Evolutionary conservation across 2,797 vertebrate species (phyloP), one percentile per base, ranked within the genome.

Genomic region (Alcedo quadribrachys): DNA sequence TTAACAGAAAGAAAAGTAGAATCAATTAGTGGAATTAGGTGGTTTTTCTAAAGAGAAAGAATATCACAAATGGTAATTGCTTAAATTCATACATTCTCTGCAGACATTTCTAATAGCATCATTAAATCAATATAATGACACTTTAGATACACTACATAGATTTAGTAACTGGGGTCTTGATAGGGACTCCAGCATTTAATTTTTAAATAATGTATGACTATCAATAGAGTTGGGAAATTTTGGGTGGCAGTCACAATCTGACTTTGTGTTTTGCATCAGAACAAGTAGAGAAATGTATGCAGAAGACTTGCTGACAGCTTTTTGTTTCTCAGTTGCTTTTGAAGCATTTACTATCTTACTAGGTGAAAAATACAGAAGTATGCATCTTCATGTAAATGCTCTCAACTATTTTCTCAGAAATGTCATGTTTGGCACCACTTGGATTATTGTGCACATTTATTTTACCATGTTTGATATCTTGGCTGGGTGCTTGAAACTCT

Each of bases 1-100:
- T 94, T 96, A 96, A 95, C 75, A 94, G 94, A 94, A 93, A 85
- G 60, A 92, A 78, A 96, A 96, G 93, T 93, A 94, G 83, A 95
- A 48, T 40, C 65, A 97, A 96, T 97, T 97, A 97, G 81, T 94
- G 54, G 66, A 96, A 96, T 95, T 96, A 85, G 74, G 66, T 82
- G 35, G 15, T 92, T 96, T 95, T 97, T 89, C 70, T 96, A 86
- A 28, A 0, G 1, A 92, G 79, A 94, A 96, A 79, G 30, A 81
- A 46, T 94, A 94, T 95, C 50, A 60, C 78, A 93, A 91, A 85
- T 84, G 70, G 21, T 96, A 96, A 96, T 95, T 97, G 74, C 91
- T 92, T 94, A 92, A 96, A 90, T 80, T 74, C 65, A 22, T 78
- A 68, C 65, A 87, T 82, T 97, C 79, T 90, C 57, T 92, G 78